Evolutionary conservation across 2,888 invertebrate species (phyloP).

Genomic region (Mongoloraphidia duomilia): DNA sequence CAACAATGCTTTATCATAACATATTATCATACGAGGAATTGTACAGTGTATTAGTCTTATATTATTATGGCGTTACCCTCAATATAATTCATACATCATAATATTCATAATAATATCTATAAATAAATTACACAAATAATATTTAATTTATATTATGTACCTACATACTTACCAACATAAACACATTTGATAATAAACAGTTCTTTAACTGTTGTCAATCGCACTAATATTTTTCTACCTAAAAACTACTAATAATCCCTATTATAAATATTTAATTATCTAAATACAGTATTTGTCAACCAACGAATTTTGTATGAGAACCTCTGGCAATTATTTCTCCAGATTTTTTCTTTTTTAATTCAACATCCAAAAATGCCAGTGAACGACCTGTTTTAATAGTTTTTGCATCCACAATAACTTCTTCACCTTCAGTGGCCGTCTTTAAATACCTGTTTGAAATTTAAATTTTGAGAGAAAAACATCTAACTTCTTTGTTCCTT

Average conservation of each 20-base stretch:
- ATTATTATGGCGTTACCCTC: too few relatives aligned
- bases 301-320: conserved; percentile 65
- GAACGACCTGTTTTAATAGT: conserved; percentile 63
- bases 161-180: too few relatives aligned
- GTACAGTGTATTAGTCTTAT: too few relatives aligned
- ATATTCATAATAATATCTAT: too few relatives aligned
- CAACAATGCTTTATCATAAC: too few relatives aligned
- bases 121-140: too few relatives aligned
- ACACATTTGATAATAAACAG: neutral
- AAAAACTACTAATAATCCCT: neutral
- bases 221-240: neutral
- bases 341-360: conserved; percentile 58
- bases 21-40: too few relatives aligned
- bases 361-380: conserved; percentile 70
- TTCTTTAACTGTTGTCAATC: neutral
- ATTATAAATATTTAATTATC: neutral
- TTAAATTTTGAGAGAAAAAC: neutral
- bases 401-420: conserved; percentile 61
- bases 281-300: conserved; percentile 3
- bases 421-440: conserved; percentile 63
- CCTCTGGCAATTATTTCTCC: conserved; percentile 66
- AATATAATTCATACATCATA: too few relatives aligned
- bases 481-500: neutral
- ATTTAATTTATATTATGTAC: too few relatives aligned
- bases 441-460: conserved; percentile 53